A percentile compares a stretch with the other conserved stretches of the same genome.
Evolutionary conservation across 2,888 invertebrate genomes (phyloP).

Genomic region (Noctua comes): DNA sequence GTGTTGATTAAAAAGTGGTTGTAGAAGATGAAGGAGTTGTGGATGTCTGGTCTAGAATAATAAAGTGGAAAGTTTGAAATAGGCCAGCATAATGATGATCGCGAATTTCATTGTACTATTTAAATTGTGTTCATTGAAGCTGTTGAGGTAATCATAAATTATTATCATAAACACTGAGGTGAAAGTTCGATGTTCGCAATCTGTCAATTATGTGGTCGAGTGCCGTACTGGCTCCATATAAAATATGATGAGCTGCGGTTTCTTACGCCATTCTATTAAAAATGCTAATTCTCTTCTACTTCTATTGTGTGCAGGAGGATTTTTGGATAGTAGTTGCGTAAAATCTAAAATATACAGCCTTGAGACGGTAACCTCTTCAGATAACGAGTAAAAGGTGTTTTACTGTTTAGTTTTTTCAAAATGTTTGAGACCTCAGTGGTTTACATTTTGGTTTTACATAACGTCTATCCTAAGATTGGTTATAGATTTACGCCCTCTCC

Average conservation of each 20-base stretch:
- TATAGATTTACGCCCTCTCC: not conserved
- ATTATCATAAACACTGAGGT: constrained; percentile 59
- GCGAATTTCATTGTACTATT: not conserved
- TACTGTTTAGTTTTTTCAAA: not conserved
- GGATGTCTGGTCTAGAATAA: not conserved
- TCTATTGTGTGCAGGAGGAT: constrained; percentile 35
- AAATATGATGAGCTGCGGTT: constrained; percentile 75
- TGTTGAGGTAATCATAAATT: constrained; percentile 52
- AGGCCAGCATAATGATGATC: not conserved
- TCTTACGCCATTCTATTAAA: constrained; percentile 59
- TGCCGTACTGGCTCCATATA: constrained; percentile 70
- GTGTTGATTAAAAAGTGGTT: not conserved
- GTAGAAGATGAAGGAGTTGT: not conserved
- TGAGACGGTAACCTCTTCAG: constrained; percentile 48
- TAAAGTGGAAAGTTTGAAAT: not conserved
- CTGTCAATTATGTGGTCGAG: constrained; percentile 68
- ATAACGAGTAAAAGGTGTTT: constrained; percentile 26
- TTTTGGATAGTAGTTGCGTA: constrained; percentile 22
- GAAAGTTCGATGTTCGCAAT: constrained; percentile 67
- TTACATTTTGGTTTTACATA: not conserved
- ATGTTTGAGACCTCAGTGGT: not conserved
- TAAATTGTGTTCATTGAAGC: constrained; percentile 8
- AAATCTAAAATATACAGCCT: constrained; percentile 31
- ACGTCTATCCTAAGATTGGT: not conserved
- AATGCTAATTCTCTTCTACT: constrained; percentile 47